phyloP scores from a whole-genome alignment of 2,888 invertebrate genomes.

The Ochropacha duplaris region DNA sequence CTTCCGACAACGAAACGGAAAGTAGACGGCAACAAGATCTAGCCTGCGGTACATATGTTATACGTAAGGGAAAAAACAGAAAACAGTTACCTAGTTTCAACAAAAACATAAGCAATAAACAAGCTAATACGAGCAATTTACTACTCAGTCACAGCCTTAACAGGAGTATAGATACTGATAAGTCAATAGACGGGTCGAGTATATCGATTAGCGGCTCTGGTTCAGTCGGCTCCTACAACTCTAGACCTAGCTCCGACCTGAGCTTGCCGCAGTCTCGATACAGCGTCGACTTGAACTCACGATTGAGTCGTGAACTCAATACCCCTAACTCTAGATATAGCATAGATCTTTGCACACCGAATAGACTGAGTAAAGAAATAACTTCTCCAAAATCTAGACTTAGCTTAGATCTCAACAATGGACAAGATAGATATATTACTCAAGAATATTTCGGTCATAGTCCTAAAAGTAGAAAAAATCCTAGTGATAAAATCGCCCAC shows the following conservation, averaged over 20 bases:
- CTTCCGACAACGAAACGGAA: conserved; percentile 82
- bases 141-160: conserved; percentile 75
- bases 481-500: conserved; percentile 55
- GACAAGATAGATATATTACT: conserved; percentile 71
- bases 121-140: conserved; percentile 56
- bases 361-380: conserved; percentile 82
- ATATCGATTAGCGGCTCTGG: conserved; percentile 78
- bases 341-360: conserved; percentile 86
- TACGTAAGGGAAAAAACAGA: conserved; percentile 88
- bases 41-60: conserved; percentile 89
- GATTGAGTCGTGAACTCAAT: conserved; percentile 82
- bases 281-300: conserved; percentile 81
- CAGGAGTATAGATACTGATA: conserved; percentile 73
- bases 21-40: conserved; percentile 60
- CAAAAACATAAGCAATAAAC: conserved; percentile 77
- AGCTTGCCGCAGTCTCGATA: conserved; percentile 84
- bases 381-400: conserved; percentile 84
- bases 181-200: conserved; percentile 77
- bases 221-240: conserved; percentile 83
- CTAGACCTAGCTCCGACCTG: conserved; percentile 84
- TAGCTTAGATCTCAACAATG: conserved; percentile 84
- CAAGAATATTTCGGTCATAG: conserved; percentile 76
- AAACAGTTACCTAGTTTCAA: conserved; percentile 85
- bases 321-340: conserved; percentile 86
- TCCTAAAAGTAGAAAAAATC: conserved; percentile 73